Conservation (phyloP, 2,113 vertebrate species). For the Sinocyclocheilus anophthalmus region DNA sequence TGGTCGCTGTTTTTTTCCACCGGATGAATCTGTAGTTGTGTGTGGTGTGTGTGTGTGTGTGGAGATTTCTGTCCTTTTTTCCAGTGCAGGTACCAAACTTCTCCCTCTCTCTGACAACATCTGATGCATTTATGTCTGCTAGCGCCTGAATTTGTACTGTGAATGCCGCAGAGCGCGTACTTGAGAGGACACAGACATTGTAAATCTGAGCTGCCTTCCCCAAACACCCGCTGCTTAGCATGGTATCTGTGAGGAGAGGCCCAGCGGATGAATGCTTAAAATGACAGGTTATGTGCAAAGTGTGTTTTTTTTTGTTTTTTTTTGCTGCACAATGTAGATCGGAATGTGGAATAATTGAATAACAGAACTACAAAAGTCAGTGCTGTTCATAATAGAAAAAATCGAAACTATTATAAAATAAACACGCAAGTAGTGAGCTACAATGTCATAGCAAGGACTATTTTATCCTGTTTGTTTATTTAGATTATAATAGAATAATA, state of each 20-base stretch:
- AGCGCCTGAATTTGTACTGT: constrained; percentile 45
- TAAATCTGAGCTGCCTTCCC: constrained; percentile 59
- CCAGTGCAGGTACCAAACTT: constrained; percentile 34
- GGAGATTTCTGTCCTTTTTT: constrained; percentile 4
- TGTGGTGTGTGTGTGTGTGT: constrained; percentile 36
- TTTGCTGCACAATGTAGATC: neutral
- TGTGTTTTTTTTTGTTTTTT: neutral
- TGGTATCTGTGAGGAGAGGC: constrained; percentile 13
- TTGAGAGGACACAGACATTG: constrained; percentile 72
- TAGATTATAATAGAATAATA: too few relatives aligned
- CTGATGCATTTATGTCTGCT: constrained; percentile 52
- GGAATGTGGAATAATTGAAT: neutral
- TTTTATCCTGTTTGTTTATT: neutral
- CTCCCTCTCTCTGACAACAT: constrained; percentile 25
- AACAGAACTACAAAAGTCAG: neutral
- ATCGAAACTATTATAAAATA: neutral
- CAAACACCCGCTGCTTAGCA: neutral
- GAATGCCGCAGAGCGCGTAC: constrained; percentile 66
- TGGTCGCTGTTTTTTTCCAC: constrained; percentile 45
- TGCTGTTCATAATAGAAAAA: neutral
- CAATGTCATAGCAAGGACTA: neutral
- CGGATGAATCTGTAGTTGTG: constrained; percentile 49
- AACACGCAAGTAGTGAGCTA: neutral
- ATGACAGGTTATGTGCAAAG: neutral
- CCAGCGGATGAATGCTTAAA: neutral